phyloP scores from a whole-genome alignment of 2,797 vertebrate genomes.

The Centroberyx gerrardi region DNA sequence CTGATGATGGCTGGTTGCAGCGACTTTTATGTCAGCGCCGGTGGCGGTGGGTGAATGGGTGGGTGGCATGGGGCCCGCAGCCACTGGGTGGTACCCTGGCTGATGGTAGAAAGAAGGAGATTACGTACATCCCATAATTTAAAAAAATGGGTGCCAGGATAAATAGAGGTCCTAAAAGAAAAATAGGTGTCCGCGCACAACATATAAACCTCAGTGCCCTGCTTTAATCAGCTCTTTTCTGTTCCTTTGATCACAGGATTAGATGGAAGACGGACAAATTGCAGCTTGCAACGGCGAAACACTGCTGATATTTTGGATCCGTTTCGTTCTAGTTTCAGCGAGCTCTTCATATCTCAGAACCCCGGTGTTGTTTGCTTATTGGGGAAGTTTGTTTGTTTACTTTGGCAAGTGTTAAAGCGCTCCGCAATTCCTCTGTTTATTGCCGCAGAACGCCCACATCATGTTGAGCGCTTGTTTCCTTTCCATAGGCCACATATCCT shows the following conservation, averaged over 20 bases:
- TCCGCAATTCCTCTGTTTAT: constrained; percentile 74
- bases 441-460: constrained; percentile 60
- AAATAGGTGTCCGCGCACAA: constrained; percentile 52
- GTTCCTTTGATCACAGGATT: constrained; percentile 49
- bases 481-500: constrained; percentile 21
- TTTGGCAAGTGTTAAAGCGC: constrained; percentile 51
- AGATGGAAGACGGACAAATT: constrained; percentile 47
- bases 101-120: constrained; percentile 51
- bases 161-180: constrained; percentile 61
- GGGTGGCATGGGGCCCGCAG: constrained; percentile 49
- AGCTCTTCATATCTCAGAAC: constrained; percentile 37
- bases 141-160: constrained; percentile 55
- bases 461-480: constrained; percentile 50
- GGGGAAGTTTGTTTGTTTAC: constrained; percentile 65
- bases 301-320: constrained; percentile 37
- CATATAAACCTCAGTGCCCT: constrained; percentile 33
- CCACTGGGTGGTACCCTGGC: constrained; percentile 71
- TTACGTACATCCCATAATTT: constrained; percentile 66
- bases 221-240: constrained; percentile 40
- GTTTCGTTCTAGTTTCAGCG: constrained; percentile 1
- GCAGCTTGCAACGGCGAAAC: constrained; percentile 18
- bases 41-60: constrained; percentile 51
- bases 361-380: constrained; percentile 42
- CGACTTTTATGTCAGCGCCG: constrained; percentile 59
- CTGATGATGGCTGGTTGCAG: constrained; percentile 64